phyloP scores from a whole-genome alignment of 2,888 invertebrate species.

The Augochlorella aurata region DNA sequence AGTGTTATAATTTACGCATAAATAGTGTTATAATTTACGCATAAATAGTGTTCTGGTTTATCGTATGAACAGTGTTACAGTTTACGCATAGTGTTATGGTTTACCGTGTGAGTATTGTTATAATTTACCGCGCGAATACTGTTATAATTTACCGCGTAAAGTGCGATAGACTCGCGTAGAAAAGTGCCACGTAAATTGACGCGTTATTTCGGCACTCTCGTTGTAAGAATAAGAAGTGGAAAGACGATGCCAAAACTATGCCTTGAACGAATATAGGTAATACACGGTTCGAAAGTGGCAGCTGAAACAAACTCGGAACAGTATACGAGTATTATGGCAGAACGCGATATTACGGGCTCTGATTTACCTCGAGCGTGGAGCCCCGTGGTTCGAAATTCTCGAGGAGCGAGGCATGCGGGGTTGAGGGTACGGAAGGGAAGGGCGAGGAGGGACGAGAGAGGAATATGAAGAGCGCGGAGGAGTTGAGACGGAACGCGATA shows the following conservation, averaged over 20 bases:
- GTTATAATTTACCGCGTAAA: too few relatives aligned
- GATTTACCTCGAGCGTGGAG: conserved; percentile 47
- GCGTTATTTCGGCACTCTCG: too few relatives aligned
- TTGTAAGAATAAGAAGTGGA: not conserved
- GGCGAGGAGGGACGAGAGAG: conserved; percentile 44
- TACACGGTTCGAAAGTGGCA: conserved; percentile 27
- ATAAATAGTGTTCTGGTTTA: too few relatives aligned
- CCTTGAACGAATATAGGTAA: conserved; percentile 21
- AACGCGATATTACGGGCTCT: conserved; percentile 53
- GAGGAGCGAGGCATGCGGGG: conserved; percentile 7
- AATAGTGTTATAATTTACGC: too few relatives aligned
- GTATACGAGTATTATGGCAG: conserved; percentile 26
- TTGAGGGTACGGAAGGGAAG: not conserved
- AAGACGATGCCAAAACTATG: not conserved
- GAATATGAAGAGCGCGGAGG: conserved; percentile 58
- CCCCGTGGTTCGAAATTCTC: conserved; percentile 31
- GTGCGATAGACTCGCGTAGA: too few relatives aligned
- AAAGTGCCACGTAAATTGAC: too few relatives aligned
- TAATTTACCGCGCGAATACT: too few relatives aligned
- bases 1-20: too few relatives aligned
- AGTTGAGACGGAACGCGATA: conserved; percentile 68
- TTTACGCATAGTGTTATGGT: too few relatives aligned
- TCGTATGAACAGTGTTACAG: too few relatives aligned
- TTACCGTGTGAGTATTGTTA: too few relatives aligned
- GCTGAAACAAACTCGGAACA: conserved; percentile 31